A percentile compares a stretch with the other conserved stretches of the same genome.
phyloP scores from a whole-genome alignment of 2,888 invertebrate genomes.

The Acleris laterana region DNA sequence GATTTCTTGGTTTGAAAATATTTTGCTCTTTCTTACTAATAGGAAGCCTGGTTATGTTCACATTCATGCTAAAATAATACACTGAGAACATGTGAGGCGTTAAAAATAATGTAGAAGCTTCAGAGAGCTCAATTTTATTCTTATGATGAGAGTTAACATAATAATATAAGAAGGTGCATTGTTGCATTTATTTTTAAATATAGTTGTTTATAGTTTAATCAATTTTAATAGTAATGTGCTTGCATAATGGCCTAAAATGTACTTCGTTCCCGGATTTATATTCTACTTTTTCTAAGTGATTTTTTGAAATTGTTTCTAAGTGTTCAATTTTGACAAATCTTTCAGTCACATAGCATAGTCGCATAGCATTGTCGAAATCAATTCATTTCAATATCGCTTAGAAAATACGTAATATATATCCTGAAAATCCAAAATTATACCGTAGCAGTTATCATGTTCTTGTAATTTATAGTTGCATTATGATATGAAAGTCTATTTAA shows the following conservation, averaged over 20 bases:
- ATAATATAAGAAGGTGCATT: conserved; percentile 15
- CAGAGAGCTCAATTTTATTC: conserved; percentile 48
- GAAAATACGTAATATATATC: no score
- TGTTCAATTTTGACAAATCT: no score
- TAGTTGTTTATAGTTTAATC: neutral
- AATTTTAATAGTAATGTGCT: neutral
- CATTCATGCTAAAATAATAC: neutral
- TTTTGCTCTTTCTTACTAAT: neutral
- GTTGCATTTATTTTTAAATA: conserved; percentile 32
- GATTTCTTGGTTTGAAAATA: no score
- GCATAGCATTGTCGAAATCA: no score
- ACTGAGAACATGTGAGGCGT: conserved; percentile 13
- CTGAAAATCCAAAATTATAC: no score
- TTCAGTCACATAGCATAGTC: no score
- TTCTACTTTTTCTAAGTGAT: neutral
- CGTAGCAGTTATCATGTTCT: no score
- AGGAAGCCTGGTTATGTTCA: neutral
- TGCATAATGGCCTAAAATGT: conserved; percentile 1
- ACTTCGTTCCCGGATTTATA: neutral
- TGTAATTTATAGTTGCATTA: no score
- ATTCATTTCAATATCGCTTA: no score
- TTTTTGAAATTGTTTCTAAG: neutral
- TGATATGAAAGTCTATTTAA: no score
- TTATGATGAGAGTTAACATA: conserved; percentile 43
- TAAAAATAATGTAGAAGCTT: conserved; percentile 19